Evolutionary conservation across 2,888 invertebrate genomes (phyloP).

Genomic region (Theretra japonica): DNA sequence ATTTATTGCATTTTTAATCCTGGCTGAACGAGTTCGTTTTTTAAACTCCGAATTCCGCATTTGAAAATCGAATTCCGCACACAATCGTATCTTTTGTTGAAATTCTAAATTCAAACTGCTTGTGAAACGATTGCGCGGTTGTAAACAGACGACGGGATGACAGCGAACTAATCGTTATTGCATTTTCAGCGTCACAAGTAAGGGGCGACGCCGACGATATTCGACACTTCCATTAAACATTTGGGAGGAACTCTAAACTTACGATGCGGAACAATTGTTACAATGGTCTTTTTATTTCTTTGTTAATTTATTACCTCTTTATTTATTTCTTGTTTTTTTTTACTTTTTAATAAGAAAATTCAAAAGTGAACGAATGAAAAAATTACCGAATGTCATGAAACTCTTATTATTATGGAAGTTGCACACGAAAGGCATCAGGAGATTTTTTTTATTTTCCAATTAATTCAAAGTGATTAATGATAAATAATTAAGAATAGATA

Average conservation of each 20-base stretch:
- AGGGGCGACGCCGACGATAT: not conserved
- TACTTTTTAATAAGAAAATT: no score
- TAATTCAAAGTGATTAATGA: no score
- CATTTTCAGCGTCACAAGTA: not conserved
- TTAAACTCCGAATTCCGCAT: not conserved
- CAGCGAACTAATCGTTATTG: slow-evolving; percentile 34
- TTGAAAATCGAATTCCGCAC: slow-evolving; percentile 2
- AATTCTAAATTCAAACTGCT: not conserved
- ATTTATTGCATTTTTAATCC: no score
- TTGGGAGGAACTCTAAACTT: not conserved
- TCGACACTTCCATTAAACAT: not conserved
- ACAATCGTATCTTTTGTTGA: not conserved
- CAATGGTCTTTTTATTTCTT: not conserved
- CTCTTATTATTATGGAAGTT: no score
- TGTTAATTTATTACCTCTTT: no score
- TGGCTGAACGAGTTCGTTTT: not conserved
- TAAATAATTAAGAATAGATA: no score
- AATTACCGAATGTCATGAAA: no score
- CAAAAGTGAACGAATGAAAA: no score
- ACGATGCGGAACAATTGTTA: not conserved
- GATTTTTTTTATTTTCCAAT: no score
- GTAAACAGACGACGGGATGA: not conserved
- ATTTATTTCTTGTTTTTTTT: no score
- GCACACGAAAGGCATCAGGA: no score
- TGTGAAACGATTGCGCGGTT: not conserved